These are phyloP conservation scores for Sebastes hubbsi DNA, from an alignment of 2,797 vertebrate genomes.

Conservation along the genomic window DNA sequence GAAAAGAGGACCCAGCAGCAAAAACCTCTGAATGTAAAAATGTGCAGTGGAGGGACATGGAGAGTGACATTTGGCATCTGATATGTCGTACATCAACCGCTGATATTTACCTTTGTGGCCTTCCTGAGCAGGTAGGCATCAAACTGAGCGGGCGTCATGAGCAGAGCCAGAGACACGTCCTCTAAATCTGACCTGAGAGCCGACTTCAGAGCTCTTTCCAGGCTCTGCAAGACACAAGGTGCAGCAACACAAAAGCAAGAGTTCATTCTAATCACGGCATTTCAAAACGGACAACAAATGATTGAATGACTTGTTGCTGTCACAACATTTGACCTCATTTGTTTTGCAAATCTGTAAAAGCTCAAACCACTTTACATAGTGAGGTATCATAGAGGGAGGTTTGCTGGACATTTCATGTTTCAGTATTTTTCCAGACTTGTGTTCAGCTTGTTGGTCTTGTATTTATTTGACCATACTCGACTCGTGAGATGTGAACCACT, in stretches of 20 bases:
- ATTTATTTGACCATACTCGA: not conserved
- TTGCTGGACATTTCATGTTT: not conserved
- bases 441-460: not conserved
- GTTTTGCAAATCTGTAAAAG: not conserved
- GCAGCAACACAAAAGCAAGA: not conserved
- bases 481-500: not conserved
- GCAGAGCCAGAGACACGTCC: slow-evolving; percentile 83
- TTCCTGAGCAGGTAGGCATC: slow-evolving; percentile 87
- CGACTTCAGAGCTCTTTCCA: slow-evolving; percentile 83
- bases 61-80: not conserved
- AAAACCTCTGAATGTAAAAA: not conserved
- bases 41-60: not conserved
- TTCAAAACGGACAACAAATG: not conserved
- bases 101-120: slow-evolving; percentile 86
- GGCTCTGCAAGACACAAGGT: slow-evolving; percentile 72
- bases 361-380: not conserved
- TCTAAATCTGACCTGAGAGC: slow-evolving; percentile 84
- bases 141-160: slow-evolving; percentile 88
- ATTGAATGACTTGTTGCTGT: not conserved
- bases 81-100: not conserved
- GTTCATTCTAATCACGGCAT: no score
- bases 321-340: not conserved
- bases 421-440: not conserved
- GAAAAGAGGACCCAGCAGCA: not conserved
- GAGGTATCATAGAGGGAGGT: not conserved